These are phyloP conservation scores for Epinotia demarniana DNA, from an alignment of 2,888 invertebrate species.

Conservation along the genomic window DNA sequence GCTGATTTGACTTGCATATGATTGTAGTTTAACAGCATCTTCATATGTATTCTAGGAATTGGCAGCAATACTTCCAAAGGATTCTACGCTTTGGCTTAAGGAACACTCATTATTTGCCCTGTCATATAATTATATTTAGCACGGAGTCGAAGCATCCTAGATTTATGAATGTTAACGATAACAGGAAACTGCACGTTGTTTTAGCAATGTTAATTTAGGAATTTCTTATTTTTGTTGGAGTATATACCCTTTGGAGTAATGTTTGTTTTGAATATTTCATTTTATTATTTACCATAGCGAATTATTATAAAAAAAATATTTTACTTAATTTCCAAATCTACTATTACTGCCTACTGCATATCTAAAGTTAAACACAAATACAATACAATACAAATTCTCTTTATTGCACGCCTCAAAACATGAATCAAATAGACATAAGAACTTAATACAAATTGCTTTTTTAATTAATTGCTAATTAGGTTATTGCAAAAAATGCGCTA, in stretches of 20 bases:
- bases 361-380: not conserved
- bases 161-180: conserved; percentile 18
- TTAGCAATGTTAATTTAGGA: not conserved
- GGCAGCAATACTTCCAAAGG: not conserved
- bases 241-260: not conserved
- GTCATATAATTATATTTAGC: conserved; percentile 14
- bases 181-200: conserved; percentile 1
- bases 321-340: too few species aligned
- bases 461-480: not conserved
- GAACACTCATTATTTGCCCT: not conserved
- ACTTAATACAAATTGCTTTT: not conserved
- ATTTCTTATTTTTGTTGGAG: not conserved
- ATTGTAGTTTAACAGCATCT: not conserved
- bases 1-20: not conserved
- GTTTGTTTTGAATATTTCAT: not conserved
- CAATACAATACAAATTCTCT: too few species aligned
- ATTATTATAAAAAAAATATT: too few species aligned
- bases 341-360: too few species aligned
- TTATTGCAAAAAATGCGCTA: not conserved
- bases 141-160: conserved; percentile 14
- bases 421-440: too few species aligned
- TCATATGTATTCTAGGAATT: not conserved
- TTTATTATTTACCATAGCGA: too few species aligned
- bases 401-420: too few species aligned
- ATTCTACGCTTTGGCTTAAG: not conserved